Conservation (phyloP, 1,140 invertebrate genomes). For the Psix sp. region DNA sequence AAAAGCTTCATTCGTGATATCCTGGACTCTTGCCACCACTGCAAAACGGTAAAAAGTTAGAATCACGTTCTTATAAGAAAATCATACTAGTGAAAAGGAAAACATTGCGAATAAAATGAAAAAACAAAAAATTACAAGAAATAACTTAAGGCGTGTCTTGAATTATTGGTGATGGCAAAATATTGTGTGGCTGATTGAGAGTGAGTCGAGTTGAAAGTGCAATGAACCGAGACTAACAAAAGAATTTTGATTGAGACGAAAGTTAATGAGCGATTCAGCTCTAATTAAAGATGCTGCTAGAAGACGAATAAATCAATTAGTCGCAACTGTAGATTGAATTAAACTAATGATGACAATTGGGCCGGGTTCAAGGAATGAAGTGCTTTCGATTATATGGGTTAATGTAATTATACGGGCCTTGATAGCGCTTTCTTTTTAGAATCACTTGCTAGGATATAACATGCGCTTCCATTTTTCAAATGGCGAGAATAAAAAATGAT, state of each 20-base stretch:
- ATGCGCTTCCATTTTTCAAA: constrained; percentile 4
- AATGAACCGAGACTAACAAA: constrained; percentile 31
- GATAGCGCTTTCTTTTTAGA: constrained; percentile 19
- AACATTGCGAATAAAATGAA: too few relatives aligned
- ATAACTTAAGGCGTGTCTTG: too few relatives aligned
- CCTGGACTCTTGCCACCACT: constrained; percentile 96
- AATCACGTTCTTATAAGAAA: background rate
- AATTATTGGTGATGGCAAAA: background rate
- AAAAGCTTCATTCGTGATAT: constrained; percentile 91
- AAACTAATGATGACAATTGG: constrained; percentile 49
- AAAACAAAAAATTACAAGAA: too few relatives aligned
- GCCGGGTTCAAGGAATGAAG: constrained; percentile 33
- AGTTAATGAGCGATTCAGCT: constrained; percentile 41
- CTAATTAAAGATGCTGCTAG: constrained; percentile 41
- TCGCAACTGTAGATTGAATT: constrained; percentile 35
- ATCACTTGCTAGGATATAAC: constrained; percentile 5
- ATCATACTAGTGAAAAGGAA: too few relatives aligned
- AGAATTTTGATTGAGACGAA: constrained; percentile 34
- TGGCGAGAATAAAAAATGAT: too few relatives aligned
- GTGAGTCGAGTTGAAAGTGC: constrained; percentile 13
- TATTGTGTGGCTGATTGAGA: background rate
- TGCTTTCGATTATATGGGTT: constrained; percentile 28
- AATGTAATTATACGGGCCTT: constrained; percentile 32
- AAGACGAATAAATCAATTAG: constrained; percentile 55
- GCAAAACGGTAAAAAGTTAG: constrained; percentile 58